These are phyloP conservation scores for Siniperca chuatsi DNA, from an alignment of 2,113 vertebrate species.

Conservation along the genomic window DNA sequence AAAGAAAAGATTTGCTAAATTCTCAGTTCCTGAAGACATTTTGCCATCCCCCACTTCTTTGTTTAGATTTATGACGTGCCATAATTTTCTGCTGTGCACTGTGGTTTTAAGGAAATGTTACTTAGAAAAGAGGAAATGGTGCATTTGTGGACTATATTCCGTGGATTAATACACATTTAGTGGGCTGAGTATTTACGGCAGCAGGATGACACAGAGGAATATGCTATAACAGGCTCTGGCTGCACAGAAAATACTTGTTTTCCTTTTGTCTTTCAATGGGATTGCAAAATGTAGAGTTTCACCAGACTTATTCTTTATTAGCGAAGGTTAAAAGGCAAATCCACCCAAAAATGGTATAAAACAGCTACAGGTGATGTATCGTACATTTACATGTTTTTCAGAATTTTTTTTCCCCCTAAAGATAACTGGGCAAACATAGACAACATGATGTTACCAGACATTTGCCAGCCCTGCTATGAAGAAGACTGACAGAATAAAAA, in stretches of 20 bases:
- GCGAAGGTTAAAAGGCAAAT: neutral
- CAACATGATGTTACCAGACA: neutral
- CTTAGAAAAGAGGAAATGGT: neutral
- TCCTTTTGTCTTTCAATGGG: neutral
- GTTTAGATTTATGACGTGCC: neutral
- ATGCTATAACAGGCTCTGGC: neutral
- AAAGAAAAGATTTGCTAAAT: neutral
- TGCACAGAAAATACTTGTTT: neutral
- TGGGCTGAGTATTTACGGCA: constrained; percentile 14
- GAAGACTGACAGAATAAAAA: constrained; percentile 3
- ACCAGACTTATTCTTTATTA: constrained; percentile 9
- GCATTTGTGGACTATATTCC: constrained; percentile 7
- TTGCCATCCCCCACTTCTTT: neutral
- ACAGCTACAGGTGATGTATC: neutral
- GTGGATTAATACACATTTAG: constrained; percentile 4
- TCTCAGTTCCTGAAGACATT: neutral
- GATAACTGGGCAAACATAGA: constrained; percentile 3
- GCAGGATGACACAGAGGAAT: neutral
- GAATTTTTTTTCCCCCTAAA: neutral
- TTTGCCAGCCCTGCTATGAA: neutral
- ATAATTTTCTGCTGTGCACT: neutral
- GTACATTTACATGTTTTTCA: neutral
- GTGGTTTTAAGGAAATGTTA: neutral
- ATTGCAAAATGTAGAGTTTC: neutral
- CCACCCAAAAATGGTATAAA: neutral